Percentiles rank a stretch among this genome's conserved stretches.
Evolutionary conservation across 2,888 invertebrate species (phyloP).

Genomic region (Acanthacorydalis orientalis): DNA sequence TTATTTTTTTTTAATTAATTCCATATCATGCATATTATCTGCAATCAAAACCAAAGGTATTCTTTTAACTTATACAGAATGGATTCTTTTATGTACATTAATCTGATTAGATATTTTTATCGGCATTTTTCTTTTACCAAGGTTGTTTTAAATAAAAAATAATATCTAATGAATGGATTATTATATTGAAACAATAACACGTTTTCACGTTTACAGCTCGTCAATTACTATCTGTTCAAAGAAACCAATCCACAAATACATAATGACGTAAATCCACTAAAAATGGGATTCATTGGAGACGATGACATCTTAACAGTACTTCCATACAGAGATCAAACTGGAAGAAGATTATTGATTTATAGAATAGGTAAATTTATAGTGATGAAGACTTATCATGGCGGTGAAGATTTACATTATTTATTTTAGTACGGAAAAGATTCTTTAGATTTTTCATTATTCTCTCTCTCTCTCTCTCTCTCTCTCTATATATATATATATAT

Average conservation of each 20-base stretch:
- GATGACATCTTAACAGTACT: constrained; percentile 52
- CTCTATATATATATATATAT: too few species aligned
- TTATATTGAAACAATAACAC: constrained; percentile 2
- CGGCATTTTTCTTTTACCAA: background rate
- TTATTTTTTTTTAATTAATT: too few species aligned
- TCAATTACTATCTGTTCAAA: constrained; percentile 59
- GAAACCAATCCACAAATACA: constrained; percentile 52
- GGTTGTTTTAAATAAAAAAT: background rate
- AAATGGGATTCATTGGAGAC: constrained; percentile 46
- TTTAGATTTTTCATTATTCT: too few species aligned
- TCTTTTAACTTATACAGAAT: background rate
- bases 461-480: too few species aligned
- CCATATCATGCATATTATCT: too few species aligned
- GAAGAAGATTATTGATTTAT: constrained; percentile 52
- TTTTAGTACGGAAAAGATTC: too few species aligned
- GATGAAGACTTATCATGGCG: too few species aligned
- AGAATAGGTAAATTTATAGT: constrained; percentile 37
- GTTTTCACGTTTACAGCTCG: constrained; percentile 35
- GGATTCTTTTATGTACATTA: background rate
- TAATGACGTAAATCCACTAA: constrained; percentile 45
- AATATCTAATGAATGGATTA: constrained; percentile 1
- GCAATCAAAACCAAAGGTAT: too few species aligned
- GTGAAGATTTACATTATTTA: too few species aligned
- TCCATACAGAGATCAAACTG: constrained; percentile 59
- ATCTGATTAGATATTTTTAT: background rate